A percentile compares a stretch with the other conserved stretches of the same genome.
phyloP scores from a whole-genome alignment of 92 coral and sea anemone species.

The Muricea muricata region DNA sequence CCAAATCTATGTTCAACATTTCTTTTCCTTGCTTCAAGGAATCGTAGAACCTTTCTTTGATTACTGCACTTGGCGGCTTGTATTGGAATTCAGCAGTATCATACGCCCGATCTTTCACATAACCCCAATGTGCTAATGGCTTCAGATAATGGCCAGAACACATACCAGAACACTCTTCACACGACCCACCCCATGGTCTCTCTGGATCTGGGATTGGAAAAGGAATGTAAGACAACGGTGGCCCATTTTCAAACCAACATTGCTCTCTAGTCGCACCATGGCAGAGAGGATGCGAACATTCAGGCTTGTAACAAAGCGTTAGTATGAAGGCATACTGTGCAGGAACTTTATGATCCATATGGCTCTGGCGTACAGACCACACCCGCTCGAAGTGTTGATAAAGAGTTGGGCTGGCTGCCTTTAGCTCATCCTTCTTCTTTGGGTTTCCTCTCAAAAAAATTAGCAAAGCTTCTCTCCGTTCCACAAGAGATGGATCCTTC shows the following conservation, averaged over 20 bases:
- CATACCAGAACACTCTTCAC: slow-evolving; percentile 32
- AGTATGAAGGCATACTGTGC: not conserved
- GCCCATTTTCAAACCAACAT: slow-evolving; percentile 54
- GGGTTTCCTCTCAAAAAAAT: not conserved
- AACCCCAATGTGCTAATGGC: slow-evolving; percentile 47
- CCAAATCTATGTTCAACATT: slow-evolving; percentile 42
- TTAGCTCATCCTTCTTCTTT: not conserved
- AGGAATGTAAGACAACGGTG: slow-evolving; percentile 40
- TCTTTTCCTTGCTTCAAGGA: slow-evolving; percentile 43
- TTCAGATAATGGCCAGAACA: slow-evolving; percentile 58
- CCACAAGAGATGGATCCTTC: not conserved
- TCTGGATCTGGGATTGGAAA: slow-evolving; percentile 60
- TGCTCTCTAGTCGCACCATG: slow-evolving; percentile 10
- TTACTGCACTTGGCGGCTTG: slow-evolving; percentile 55
- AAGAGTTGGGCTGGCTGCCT: not conserved
- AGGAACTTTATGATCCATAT: not conserved
- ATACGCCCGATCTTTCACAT: slow-evolving; percentile 25
- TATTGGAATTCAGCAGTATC: slow-evolving; percentile 37
- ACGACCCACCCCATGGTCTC: slow-evolving; percentile 42
- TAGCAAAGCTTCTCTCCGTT: not conserved
- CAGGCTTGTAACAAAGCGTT: not conserved
- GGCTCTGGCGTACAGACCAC: not conserved
- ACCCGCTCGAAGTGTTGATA: not conserved
- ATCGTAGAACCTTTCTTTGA: slow-evolving; percentile 56
- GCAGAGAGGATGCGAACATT: slow-evolving; percentile 3